Conservation (phyloP, 1,140 invertebrate species). For the Cotesia vestalis region DNA sequence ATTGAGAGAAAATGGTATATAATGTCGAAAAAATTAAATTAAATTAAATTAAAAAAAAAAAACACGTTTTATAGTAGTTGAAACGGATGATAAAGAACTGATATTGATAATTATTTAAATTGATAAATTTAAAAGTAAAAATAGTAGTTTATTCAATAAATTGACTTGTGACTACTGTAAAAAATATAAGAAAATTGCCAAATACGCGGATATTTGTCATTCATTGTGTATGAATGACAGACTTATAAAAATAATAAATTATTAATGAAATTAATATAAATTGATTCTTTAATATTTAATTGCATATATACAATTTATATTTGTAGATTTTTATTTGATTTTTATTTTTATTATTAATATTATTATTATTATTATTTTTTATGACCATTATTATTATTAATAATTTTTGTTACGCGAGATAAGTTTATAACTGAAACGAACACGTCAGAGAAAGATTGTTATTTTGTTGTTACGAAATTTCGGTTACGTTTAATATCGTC, state of each 20-base stretch:
- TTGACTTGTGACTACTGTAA: slow-evolving; percentile 65
- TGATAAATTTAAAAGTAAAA: slow-evolving; percentile 35
- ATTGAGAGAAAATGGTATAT: slow-evolving; percentile 50
- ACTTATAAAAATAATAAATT: slow-evolving; percentile 67
- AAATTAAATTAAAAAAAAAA: slow-evolving; percentile 41
- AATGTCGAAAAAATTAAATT: too few relatives aligned
- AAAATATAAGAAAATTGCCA: slow-evolving; percentile 63
- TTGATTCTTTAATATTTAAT: slow-evolving; percentile 64
- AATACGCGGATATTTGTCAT: slow-evolving; percentile 64
- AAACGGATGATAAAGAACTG: slow-evolving; percentile 51
- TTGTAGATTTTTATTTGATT: slow-evolving; percentile 64
- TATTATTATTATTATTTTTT: slow-evolving; percentile 48
- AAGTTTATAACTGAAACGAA: slow-evolving; percentile 20
- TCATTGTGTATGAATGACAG: slow-evolving; percentile 48
- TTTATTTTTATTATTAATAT: slow-evolving; percentile 42
- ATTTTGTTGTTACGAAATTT: slow-evolving; percentile 25
- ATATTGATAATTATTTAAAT: slow-evolving; percentile 57
- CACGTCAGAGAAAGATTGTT: slow-evolving; percentile 5
- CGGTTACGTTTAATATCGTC: slow-evolving; percentile 28
- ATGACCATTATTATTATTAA: slow-evolving; percentile 27
- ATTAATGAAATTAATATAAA: slow-evolving; percentile 68
- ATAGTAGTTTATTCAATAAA: slow-evolving; percentile 53
- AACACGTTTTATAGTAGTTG: slow-evolving; percentile 59
- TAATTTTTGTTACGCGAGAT: slow-evolving; percentile 14
- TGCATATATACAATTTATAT: slow-evolving; percentile 61